phyloP scores from a whole-genome alignment of 2,888 invertebrate species.

The Netelia melanura region DNA sequence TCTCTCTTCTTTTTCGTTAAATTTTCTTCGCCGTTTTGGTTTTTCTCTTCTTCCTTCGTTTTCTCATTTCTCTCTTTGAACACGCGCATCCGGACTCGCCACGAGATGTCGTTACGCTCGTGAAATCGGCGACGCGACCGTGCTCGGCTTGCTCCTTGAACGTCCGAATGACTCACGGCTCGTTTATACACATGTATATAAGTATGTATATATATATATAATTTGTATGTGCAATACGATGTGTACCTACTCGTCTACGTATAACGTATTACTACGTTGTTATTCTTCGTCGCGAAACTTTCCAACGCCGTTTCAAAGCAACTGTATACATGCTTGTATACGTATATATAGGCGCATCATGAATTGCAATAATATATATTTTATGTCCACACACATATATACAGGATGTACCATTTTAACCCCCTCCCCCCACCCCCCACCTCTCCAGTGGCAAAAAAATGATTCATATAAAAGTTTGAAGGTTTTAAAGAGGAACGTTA shows the following conservation, averaged over 20 bases:
- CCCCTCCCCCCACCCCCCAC: no score
- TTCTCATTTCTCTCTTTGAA: neutral
- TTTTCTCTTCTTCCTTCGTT: neutral
- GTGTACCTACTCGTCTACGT: neutral
- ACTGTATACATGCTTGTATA: neutral
- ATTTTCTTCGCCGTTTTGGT: neutral
- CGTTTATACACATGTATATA: neutral
- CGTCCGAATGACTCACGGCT: constrained; percentile 49
- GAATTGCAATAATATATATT: constrained; percentile 13
- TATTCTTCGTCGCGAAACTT: constrained; percentile 61
- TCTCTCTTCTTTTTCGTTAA: constrained; percentile 30
- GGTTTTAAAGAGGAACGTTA: no score
- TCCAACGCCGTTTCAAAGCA: constrained; percentile 51
- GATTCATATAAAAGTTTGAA: no score
- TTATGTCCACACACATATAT: neutral
- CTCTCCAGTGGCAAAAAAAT: no score
- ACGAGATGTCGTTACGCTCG: constrained; percentile 50
- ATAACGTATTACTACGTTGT: constrained; percentile 12
- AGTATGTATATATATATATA: neutral
- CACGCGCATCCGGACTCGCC: constrained; percentile 23
- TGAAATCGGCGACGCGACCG: constrained; percentile 25
- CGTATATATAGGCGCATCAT: constrained; percentile 5
- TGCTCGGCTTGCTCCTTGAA: constrained; percentile 32
- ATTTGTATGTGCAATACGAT: neutral
- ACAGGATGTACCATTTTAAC: no score